These are phyloP conservation scores for Noctua fimbriata DNA, from an alignment of 2,888 invertebrate genomes.

Conservation along the genomic window DNA sequence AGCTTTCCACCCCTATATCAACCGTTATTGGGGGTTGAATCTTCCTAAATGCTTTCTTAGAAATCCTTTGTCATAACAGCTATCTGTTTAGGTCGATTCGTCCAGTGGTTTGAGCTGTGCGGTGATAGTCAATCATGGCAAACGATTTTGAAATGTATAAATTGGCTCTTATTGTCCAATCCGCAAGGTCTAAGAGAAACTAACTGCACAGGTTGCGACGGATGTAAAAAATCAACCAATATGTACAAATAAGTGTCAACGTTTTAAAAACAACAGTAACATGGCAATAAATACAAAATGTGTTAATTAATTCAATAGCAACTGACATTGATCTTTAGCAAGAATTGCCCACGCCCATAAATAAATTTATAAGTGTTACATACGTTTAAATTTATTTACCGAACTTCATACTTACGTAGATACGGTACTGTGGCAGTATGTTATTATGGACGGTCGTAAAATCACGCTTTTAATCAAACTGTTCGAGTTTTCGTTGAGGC, in stretches of 20 bases:
- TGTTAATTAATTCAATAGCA: slow-evolving; percentile 38
- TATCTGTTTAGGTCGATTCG: no score
- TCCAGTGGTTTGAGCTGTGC: no score
- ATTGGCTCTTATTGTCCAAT: no score
- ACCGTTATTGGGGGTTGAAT: no score
- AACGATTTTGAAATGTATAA: no score
- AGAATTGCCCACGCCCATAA: slow-evolving; percentile 55
- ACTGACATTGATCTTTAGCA: slow-evolving; percentile 67
- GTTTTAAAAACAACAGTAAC: neutral
- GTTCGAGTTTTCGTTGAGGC: neutral
- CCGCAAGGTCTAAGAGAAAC: neutral
- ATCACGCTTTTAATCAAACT: slow-evolving; percentile 33
- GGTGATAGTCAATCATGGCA: no score
- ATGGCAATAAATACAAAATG: slow-evolving; percentile 41
- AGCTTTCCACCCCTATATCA: no score
- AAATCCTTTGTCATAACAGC: no score
- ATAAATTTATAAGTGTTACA: slow-evolving; percentile 51
- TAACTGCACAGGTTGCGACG: neutral
- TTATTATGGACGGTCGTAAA: slow-evolving; percentile 44
- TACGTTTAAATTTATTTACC: slow-evolving; percentile 51
- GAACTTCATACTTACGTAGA: slow-evolving; percentile 40
- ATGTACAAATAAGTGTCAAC: neutral
- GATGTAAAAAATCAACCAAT: slow-evolving; percentile 2
- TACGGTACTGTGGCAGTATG: neutral
- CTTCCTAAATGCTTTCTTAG: no score